Base-by-base conservation (phyloP, 2,888 invertebrate genomes). In the Tridacna gigas region DNA sequence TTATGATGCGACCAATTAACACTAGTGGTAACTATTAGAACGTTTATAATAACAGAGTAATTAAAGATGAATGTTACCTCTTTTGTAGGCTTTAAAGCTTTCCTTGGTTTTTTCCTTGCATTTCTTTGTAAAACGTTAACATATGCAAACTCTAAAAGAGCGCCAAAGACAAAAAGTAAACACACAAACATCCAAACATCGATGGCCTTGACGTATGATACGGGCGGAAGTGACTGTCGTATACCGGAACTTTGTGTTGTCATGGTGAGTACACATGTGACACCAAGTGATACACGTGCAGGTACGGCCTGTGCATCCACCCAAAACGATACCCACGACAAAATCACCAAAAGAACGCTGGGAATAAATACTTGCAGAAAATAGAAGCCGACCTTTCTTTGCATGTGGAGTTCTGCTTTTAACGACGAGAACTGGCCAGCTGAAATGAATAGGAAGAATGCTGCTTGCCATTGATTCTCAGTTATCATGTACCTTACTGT, bases 331-430 rank as follows among this genome's bases (percentile, higher is more conserved):
- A 97, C 97, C 97, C 97, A 95, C 0, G 95, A 95, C 80, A 95
- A 93, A 22, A 95, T 94, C 20, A 95, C 95, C 15, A 95, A 92
- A 71, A 95, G 92, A 75, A 94, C 93, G 83, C 95, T 95, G 3
- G 95, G 95, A 7, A 95, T 94, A 90, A 95, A 96, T 80, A 95
- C 95, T 92, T 95, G 95, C 20, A 82, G 75, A 47, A 95, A 90
- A 90, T 95, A 95, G 94, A 97, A 97, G 28, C 97, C 97, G 96
- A 97, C 97, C 94, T 97, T 97, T 5, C 97, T 96, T 94, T 97
- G 96, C 56, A 97, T 96, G 94, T 97, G 97, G 92, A 97, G 97
- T 91, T 97, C 97, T n/a, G 74, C 83, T 26, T 45, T 69, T 20
- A 86, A 47, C 11, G 78, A 78, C 20, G 83, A 77, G 56, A 83